These are phyloP conservation scores for Thumatha senex DNA, from an alignment of 2,888 invertebrate genomes.

Conservation along the genomic window DNA sequence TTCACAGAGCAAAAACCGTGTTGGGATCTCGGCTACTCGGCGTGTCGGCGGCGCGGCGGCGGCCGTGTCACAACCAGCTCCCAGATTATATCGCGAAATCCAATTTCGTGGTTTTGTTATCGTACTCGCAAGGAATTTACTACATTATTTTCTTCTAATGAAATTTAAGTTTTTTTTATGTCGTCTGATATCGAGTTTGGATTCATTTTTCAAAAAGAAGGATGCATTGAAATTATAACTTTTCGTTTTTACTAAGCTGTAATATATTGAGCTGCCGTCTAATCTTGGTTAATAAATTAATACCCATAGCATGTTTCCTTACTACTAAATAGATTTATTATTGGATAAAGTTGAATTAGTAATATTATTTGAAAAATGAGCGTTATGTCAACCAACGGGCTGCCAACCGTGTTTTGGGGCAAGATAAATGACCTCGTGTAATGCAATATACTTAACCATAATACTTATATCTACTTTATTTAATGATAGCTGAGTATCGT, in stretches of 20 bases:
- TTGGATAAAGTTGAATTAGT: slow-evolving; percentile 61
- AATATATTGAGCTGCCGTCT: not conserved
- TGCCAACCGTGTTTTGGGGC: slow-evolving; percentile 55
- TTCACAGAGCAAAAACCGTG: slow-evolving; percentile 44
- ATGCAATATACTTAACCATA: slow-evolving; percentile 49
- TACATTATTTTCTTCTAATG: slow-evolving; percentile 63
- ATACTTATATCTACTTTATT: slow-evolving; percentile 13
- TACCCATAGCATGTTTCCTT: slow-evolving; percentile 39
- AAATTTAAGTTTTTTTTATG: slow-evolving; percentile 29
- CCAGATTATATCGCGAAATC: slow-evolving; percentile 81
- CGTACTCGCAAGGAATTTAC: slow-evolving; percentile 69
- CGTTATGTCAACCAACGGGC: slow-evolving; percentile 69
- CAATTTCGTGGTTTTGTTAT: slow-evolving; percentile 82
- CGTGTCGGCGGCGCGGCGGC: slow-evolving; percentile 24
- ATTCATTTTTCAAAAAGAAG: not conserved
- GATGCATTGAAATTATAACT: not conserved
- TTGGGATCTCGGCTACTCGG: slow-evolving; percentile 3
- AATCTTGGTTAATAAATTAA: no score
- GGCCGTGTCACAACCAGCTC: slow-evolving; percentile 67
- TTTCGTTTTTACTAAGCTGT: slow-evolving; percentile 1
- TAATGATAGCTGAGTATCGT: no score
- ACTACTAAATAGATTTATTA: slow-evolving; percentile 56
- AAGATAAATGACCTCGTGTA: slow-evolving; percentile 69
- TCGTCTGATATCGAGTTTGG: not conserved
- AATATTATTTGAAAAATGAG: slow-evolving; percentile 78